These are phyloP conservation scores for Austrolebias charrua DNA, from an alignment of 2,797 vertebrate species.

Conservation along the genomic window DNA sequence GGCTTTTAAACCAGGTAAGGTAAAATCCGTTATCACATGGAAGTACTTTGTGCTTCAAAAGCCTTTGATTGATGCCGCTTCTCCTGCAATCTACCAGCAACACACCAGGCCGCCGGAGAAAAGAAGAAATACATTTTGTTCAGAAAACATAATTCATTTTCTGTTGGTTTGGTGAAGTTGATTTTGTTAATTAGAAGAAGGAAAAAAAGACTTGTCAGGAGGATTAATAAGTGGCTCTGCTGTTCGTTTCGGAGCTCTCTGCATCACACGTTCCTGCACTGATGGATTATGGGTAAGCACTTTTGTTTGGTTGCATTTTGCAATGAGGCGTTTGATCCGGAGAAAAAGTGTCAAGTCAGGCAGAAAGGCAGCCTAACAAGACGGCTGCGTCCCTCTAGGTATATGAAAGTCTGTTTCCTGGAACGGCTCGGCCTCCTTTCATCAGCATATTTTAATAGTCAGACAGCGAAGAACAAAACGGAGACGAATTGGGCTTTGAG, in stretches of 20 bases:
- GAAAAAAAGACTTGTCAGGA: constrained; percentile 49
- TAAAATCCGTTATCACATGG: background rate
- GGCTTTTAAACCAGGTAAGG: constrained; percentile 2
- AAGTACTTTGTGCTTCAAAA: constrained; percentile 2
- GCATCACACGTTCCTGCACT: constrained; percentile 65
- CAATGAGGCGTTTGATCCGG: constrained; percentile 78
- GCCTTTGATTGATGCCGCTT: constrained; percentile 27
- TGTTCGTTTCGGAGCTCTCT: constrained; percentile 51
- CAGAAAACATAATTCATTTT: constrained; percentile 32
- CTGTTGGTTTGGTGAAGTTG: constrained; percentile 29
- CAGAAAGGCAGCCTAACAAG: constrained; percentile 71
- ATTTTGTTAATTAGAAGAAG: constrained; percentile 64
- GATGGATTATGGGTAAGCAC: constrained; percentile 75
- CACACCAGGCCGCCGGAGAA: constrained; percentile 14
- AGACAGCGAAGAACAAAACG: constrained; percentile 66
- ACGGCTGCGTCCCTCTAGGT: constrained; percentile 66
- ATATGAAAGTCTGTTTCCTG: constrained; percentile 54
- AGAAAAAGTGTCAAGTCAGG: constrained; percentile 76
- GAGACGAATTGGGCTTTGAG: constrained; percentile 73
- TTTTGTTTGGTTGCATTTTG: constrained; percentile 65
- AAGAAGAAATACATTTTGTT: constrained; percentile 27
- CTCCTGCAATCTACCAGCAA: constrained; percentile 21
- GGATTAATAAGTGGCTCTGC: constrained; percentile 65
- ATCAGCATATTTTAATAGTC: constrained; percentile 80
- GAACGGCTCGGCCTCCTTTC: constrained; percentile 51